Base-by-base conservation (phyloP, 2,888 invertebrate species). In the Cryptocheilus praepositus region DNA sequence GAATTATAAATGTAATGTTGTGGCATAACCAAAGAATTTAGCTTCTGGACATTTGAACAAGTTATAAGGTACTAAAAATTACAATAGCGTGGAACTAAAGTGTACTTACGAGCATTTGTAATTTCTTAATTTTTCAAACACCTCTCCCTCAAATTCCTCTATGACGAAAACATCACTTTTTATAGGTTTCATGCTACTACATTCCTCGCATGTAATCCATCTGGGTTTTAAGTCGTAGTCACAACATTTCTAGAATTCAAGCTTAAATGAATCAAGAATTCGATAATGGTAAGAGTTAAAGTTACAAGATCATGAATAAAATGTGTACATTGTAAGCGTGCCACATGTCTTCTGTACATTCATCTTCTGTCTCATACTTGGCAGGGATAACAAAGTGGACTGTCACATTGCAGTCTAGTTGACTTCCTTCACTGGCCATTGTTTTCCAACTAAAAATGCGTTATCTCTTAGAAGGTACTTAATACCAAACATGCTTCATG, bases 141-240 rank as follows among this genome's bases (percentile, higher is more conserved):
- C 89, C 3, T 91, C 89, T 13, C 96, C 96, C 74, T 92, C 91
- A 89, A 97, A 97, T 53, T 92, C 90, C 64, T 95, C 93, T 82
- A 96, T 90, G 0, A 97, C 92, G 85, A 96, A 94, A 0, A 96
- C 93, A 89, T 95, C 94, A 75, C 92, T 93, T 22, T 93, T 92
- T 8, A 90, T 90, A 51, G 93, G 91, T 11, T 89, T 83, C 5
- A 92, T 88, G 13, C 88, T 81, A 0, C 90, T 88, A 70, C 93
- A 93, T 15, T 93, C 90, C 3, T 89, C 87, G 81, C 94, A 93
- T 11, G 90, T 90, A 1, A 94, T 89, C 93, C 95, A 95, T 44
- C 85, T 84, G 0, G 93, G 91, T 71, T 89, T 88, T 0, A 94
- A 89, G 1, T 92, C 92, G 74, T 92, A 91, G 74, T 93, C 92